Evolutionary conservation across 2,888 invertebrate genomes (phyloP).

Genomic region (Endotricha flammealis): DNA sequence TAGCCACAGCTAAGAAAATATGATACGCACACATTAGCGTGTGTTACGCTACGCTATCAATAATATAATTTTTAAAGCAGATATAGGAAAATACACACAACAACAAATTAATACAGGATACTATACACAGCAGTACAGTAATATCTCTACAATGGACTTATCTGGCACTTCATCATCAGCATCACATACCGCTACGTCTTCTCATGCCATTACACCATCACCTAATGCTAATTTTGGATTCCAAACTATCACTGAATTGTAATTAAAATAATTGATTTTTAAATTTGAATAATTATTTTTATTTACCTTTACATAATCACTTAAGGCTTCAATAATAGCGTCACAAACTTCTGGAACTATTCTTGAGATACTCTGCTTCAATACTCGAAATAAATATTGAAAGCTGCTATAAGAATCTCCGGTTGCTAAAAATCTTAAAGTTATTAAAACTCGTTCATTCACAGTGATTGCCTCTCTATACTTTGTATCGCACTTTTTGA

Average conservation of each 20-base stretch:
- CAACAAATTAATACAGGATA: slow-evolving; percentile 2
- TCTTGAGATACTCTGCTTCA: slow-evolving; percentile 9
- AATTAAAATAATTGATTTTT: slow-evolving; percentile 4
- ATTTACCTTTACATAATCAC: slow-evolving; percentile 13
- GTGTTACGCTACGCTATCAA: slow-evolving; percentile 3
- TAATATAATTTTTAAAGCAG: slow-evolving; percentile 9
- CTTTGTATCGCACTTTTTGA: slow-evolving; percentile 12
- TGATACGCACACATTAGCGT: slow-evolving; percentile 4
- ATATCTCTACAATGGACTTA: no score
- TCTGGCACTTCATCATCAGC: slow-evolving; percentile 8
- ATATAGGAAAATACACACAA: slow-evolving; percentile 1
- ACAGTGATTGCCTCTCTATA: slow-evolving; percentile 16
- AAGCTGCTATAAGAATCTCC: slow-evolving; percentile 13
- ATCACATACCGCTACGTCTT: slow-evolving; percentile 2
- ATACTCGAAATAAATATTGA: slow-evolving; percentile 13
- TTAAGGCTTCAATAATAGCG: slow-evolving; percentile 8
- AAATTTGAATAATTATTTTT: slow-evolving; percentile 1
- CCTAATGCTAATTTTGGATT: background rate
- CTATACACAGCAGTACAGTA: background rate
- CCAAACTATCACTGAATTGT: background rate
- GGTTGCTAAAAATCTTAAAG: slow-evolving; percentile 14
- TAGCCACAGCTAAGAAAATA: slow-evolving; percentile 4
- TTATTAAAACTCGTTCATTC: slow-evolving; percentile 8
- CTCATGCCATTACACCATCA: background rate
- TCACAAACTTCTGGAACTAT: slow-evolving; percentile 10